Evolutionary conservation across 2,113 vertebrate genomes (phyloP).

Genomic region (Emydura subglobosa): DNA sequence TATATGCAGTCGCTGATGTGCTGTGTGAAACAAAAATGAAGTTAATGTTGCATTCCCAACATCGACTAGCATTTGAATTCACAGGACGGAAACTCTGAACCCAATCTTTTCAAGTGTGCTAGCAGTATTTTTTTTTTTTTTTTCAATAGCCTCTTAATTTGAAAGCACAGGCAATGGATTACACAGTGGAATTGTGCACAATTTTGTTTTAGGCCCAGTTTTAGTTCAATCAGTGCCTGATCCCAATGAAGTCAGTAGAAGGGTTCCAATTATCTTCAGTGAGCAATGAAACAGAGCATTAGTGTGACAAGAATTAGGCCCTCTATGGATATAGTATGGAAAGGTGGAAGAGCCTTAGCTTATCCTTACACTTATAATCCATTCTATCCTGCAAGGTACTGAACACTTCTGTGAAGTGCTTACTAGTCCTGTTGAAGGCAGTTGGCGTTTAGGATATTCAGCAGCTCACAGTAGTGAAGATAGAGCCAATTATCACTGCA

Average conservation of each 20-base stretch:
- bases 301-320: not conserved
- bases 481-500: no score
- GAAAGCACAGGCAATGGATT: not conserved
- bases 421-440: no score
- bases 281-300: not conserved
- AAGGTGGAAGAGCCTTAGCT: not conserved
- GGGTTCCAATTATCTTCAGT: no score
- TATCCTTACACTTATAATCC: not conserved
- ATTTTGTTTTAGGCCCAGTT: not conserved
- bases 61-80: not conserved
- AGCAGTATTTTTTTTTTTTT: not conserved
- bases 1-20: not conserved
- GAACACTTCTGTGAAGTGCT: no score
- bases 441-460: no score
- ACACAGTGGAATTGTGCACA: not conserved
- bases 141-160: not conserved
- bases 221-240: not conserved
- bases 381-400: no score
- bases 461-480: no score
- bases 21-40: not conserved
- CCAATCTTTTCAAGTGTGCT: not conserved
- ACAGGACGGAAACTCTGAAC: not conserved
- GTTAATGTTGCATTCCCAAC: not conserved
- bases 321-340: not conserved
- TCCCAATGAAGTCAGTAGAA: not conserved